Evolutionary conservation across 2,797 vertebrate species (phyloP), one percentile per base, ranked within the genome.

Genomic region (Manis javanica): DNA sequence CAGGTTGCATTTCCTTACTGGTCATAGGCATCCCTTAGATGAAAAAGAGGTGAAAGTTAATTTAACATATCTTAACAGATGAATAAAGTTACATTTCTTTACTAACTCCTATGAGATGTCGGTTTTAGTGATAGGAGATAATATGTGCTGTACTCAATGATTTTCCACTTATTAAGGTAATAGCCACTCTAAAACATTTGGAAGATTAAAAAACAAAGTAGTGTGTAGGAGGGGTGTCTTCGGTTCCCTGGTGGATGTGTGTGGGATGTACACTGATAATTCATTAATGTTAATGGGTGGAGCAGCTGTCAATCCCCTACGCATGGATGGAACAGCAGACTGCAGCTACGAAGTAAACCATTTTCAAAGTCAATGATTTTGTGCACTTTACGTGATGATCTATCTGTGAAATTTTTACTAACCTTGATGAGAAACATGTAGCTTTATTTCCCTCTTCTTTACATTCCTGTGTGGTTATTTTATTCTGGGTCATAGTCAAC

Each of bases 221-320:
- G 31, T 29, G 64, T 64, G 93, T 87, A 91, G 95, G 95, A 66
- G 75, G 83, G 46, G 64, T 57, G 75, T 90, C 88, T 96, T 69
- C 26, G 3, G 46, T 42, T 96, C 51, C 49, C 85, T 16, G 63
- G 94, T 84, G 79, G 75, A 42, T 91, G 66, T 93, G 93, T 42
- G 91, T 90, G 91, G 94, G 95, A 81, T 39, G 93, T 55, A 71
- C 9, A 16, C 2, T 87, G 87, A 82, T 95, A 96, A 95, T 90
- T 93, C 93, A 95, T 96, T 93, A 94, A 93, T 74, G 71, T 66
- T 91, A 96, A 94, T 88, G 93, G 91, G 55, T 15, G 51, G 96
- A 94, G 68, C 87, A 93, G 93, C 91, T 95, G 87, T 87, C 94
- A 97, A 51, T 94, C 64, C 46, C 46, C 59, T 86, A 46, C 0